Evolutionary conservation across 2,888 invertebrate genomes (phyloP).

Genomic region (Drosophila lutescens): DNA sequence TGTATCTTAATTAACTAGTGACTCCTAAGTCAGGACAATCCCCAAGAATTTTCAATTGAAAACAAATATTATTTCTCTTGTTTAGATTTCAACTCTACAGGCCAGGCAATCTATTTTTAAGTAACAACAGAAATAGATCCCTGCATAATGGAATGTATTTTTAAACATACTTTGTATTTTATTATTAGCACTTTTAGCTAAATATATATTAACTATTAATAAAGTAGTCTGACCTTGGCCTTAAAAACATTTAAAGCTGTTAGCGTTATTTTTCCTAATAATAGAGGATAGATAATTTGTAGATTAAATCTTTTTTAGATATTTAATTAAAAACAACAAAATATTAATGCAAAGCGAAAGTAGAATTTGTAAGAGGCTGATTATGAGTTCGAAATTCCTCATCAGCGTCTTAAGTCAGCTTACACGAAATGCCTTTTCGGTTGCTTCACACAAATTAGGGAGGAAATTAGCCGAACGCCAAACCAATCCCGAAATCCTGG

Average conservation of each 20-base stretch:
- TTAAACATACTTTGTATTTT: background rate
- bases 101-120: too few relatives aligned
- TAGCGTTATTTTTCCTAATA: background rate
- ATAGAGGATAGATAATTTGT: too few relatives aligned
- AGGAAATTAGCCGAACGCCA: slow-evolving; percentile 1
- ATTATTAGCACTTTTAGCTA: background rate
- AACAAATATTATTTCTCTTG: too few relatives aligned
- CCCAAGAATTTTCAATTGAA: too few relatives aligned
- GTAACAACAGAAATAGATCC: too few relatives aligned
- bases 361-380: background rate
- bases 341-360: background rate
- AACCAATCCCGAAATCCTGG: background rate
- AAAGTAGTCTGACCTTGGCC: too few relatives aligned
- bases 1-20: too few relatives aligned
- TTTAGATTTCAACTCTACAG: background rate
- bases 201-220: background rate
- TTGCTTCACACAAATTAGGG: slow-evolving; percentile 13
- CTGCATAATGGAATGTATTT: background rate
- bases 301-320: background rate
- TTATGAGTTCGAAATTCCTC: background rate
- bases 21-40: too few relatives aligned
- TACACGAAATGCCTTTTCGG: slow-evolving; percentile 8
- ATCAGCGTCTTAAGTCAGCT: slow-evolving; percentile 7
- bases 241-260: background rate
- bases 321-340: background rate